A percentile compares a stretch with the other conserved stretches of the same genome.
Conservation (phyloP, 2,797 vertebrate genomes). For the Scolopax bukidnonensis region DNA sequence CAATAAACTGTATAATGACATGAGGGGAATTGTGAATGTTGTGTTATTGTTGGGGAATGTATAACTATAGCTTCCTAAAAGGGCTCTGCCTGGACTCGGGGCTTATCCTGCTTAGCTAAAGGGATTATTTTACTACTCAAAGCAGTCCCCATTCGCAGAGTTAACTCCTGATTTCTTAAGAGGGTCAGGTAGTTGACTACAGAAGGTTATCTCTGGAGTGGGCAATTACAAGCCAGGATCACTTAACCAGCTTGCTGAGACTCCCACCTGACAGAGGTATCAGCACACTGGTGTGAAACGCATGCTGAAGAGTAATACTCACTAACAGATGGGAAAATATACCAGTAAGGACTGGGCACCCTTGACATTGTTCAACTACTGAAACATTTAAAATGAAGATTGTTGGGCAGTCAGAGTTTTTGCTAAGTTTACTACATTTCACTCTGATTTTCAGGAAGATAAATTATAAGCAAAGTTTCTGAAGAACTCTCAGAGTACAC, state of each 20-base stretch:
- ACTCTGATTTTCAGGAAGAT: not conserved
- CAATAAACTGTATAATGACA: not conserved
- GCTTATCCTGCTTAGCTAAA: conserved; percentile 4
- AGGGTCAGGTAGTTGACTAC: not conserved
- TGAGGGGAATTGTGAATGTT: not conserved
- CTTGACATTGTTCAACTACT: not conserved
- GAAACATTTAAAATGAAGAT: not conserved
- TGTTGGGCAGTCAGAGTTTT: not conserved
- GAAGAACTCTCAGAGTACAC: conserved; percentile 10
- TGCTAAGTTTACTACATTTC: not conserved
- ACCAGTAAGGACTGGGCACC: not conserved
- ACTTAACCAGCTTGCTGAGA: not conserved
- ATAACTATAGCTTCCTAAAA: not conserved
- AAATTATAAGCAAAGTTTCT: not conserved
- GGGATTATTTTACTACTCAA: conserved; percentile 10
- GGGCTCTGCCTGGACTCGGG: not conserved
- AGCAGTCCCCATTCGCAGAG: not conserved
- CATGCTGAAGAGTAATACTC: not conserved
- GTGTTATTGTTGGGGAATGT: not conserved
- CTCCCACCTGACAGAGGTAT: not conserved
- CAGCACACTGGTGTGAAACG: not conserved
- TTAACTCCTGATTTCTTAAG: conserved; percentile 6
- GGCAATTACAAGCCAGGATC: not conserved
- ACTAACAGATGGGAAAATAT: not conserved
- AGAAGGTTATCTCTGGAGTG: not conserved